Evolutionary conservation across 1,140 invertebrate species (phyloP), one percentile per base, ranked within the genome.

Genomic region (Branchinecta lindahli): DNA sequence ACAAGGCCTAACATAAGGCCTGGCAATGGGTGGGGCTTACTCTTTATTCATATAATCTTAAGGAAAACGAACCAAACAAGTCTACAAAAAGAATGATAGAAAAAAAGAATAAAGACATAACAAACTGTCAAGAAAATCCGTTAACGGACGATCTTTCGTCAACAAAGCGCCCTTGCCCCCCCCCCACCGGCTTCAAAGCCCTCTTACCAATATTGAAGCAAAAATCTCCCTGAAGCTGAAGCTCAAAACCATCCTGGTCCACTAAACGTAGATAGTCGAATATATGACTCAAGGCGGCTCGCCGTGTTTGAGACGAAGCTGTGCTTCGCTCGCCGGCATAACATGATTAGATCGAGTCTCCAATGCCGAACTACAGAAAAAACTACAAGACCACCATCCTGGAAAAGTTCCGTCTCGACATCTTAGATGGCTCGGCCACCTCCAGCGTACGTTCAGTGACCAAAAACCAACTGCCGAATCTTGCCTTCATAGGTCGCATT

Each of bases 401-500:
- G 47, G 47, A 52, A 9, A 52, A n/a, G 47, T 9, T 52, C 47
- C 47, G 47, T 52, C n/a, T 52, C 47, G n/a, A 52, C 9, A 52
- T 9, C 47, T 52, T n/a, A 52, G 47, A 9, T 52, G 47, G n/a
- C 47, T 52, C n/a, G 47, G 47, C 47, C 47, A 52, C 47, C 9
- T 52, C 47, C 47, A 52, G 47, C 47, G 47, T n/a, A 52, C n/a
- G 47, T 52, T n/a, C 47, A 52, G n/a, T 52, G 47, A 52, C 47
- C 9, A n/a, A 52, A 52, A n/a, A n/a, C n/a, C n/a, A n/a, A n/a
- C 47, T 52, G n/a, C 47, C 47, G 9, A 52, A 52, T 9, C 9
- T 52, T 52, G 47, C 47, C 47, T 52, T 52, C 47, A 52, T 9
- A 52, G 9, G n/a, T 52, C 47, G n/a, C 47, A 52, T 52, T n/a